These are phyloP conservation scores for Rotaria magnacalcarata DNA, from an alignment of 2,888 invertebrate genomes.

Conservation along the genomic window DNA sequence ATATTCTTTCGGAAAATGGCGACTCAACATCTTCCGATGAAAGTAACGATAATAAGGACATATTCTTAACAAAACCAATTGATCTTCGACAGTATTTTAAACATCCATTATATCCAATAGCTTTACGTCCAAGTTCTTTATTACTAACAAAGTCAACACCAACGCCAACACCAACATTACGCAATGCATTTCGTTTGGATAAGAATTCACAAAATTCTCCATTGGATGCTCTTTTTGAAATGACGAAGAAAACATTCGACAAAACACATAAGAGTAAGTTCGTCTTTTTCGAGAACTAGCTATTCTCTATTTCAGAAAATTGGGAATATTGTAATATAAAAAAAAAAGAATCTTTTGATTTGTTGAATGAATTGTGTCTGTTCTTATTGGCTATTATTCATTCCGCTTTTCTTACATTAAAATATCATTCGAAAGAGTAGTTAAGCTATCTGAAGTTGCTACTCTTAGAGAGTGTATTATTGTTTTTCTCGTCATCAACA, in stretches of 20 bases:
- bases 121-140: slow-evolving; percentile 10
- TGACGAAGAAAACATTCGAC: slow-evolving; percentile 34
- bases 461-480: no score
- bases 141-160: background rate
- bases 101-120: slow-evolving; percentile 9
- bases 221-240: slow-evolving; percentile 28
- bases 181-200: background rate
- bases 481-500: no score
- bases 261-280: background rate
- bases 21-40: background rate
- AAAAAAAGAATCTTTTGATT: no score
- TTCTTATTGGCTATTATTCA: no score
- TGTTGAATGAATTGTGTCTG: no score
- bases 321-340: no score
- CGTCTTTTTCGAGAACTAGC: background rate
- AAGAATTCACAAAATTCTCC: background rate
- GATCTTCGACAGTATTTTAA: slow-evolving; percentile 22
- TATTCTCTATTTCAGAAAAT: no score
- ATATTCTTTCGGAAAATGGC: slow-evolving; percentile 28
- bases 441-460: no score
- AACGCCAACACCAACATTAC: background rate
- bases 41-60: background rate
- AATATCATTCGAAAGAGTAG: no score
- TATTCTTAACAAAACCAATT: background rate
- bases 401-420: no score